Percentiles rank a stretch among this genome's conserved stretches.
These are phyloP conservation scores for Odontomachus brunneus DNA, from an alignment of 1,140 invertebrate genomes.

Conservation along the genomic window DNA sequence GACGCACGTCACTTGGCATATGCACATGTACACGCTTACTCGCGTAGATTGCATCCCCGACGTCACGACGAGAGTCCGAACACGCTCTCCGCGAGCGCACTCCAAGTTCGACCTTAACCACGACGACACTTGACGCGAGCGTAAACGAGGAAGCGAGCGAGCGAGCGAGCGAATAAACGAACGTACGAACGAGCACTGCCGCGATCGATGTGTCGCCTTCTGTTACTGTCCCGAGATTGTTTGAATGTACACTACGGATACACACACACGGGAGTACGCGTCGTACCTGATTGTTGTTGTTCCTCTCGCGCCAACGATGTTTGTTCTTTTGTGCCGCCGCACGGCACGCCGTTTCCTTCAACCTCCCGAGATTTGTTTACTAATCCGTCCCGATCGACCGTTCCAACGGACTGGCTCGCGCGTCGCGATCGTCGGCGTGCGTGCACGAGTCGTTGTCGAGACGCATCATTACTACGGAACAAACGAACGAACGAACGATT, in stretches of 20 bases:
- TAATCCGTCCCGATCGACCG: conserved; percentile 61
- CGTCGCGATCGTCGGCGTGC: conserved; percentile 62
- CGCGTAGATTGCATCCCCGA: conserved; percentile 60
- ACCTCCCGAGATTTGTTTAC: conserved; percentile 79
- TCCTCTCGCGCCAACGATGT: not conserved
- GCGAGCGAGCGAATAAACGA: too few species aligned
- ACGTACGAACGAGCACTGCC: too few species aligned
- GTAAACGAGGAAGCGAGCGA: too few species aligned
- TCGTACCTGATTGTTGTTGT: not conserved
- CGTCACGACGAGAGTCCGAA: conserved; percentile 58
- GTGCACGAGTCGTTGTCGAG: not conserved
- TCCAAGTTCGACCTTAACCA: not conserved
- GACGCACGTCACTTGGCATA: conserved; percentile 54
- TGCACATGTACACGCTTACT: conserved; percentile 21
- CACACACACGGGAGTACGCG: too few species aligned
- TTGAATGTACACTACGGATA: not conserved
- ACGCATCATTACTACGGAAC: conserved; percentile 24
- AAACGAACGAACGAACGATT: conserved; percentile 16
- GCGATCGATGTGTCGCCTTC: too few species aligned
- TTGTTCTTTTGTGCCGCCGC: conserved; percentile 40
- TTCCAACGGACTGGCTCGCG: conserved; percentile 58
- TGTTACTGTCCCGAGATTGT: conserved; percentile 41
- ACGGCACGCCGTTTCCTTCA: conserved; percentile 29
- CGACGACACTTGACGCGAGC: not conserved
- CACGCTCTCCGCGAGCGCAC: not conserved